Percentiles rank a stretch among this genome's conserved stretches.
These are phyloP conservation scores for Oxycera nigricornis DNA, from an alignment of 2,888 invertebrate genomes.

Conservation along the genomic window DNA sequence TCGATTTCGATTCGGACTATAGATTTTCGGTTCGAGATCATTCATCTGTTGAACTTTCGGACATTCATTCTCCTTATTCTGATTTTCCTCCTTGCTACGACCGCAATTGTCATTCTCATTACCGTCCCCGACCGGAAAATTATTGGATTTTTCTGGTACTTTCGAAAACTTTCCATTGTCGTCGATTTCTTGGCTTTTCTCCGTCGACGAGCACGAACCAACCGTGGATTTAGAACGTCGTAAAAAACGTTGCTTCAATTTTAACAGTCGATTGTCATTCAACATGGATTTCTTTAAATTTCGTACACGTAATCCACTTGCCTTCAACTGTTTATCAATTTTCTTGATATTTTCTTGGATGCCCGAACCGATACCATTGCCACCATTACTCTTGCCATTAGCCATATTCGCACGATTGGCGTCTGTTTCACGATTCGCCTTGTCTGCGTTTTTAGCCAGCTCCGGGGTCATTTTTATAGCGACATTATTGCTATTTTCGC, in stretches of 20 bases:
- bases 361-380: not conserved
- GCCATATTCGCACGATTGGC: constrained; percentile 10
- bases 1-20: constrained; percentile 68
- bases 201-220: constrained; percentile 5
- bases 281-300: constrained; percentile 50
- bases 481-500: constrained; percentile 1
- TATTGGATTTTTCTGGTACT: not conserved
- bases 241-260: constrained; percentile 48
- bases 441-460: not conserved
- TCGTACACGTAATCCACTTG: constrained; percentile 45
- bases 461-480: not conserved
- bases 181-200: not conserved
- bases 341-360: constrained; percentile 44
- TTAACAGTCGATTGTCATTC: constrained; percentile 48
- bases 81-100: constrained; percentile 63
- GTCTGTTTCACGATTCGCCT: constrained; percentile 10
- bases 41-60: constrained; percentile 56
- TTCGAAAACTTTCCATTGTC: not conserved
- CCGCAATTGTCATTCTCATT: constrained; percentile 43
- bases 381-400: not conserved
- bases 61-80: constrained; percentile 75
- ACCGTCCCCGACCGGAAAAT: not conserved
- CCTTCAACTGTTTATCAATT: constrained; percentile 48
- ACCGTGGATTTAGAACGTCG: constrained; percentile 48
- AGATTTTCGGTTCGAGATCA: constrained; percentile 50